phyloP scores from a whole-genome alignment of 1,140 invertebrate genomes.

The Caenorhabditis brenneri region DNA sequence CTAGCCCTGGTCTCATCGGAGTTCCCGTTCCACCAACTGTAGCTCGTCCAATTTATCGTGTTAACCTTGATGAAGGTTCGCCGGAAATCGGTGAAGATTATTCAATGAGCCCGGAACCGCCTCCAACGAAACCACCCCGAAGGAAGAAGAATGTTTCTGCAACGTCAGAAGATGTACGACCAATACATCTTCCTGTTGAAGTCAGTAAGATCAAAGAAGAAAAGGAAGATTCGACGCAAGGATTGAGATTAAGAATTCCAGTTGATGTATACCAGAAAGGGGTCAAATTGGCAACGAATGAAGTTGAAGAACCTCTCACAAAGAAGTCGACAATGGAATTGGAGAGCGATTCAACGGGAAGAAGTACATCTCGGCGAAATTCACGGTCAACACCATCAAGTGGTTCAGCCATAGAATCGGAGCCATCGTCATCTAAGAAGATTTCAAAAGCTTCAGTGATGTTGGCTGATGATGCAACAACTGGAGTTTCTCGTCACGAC shows the following conservation, averaged over 20 bases:
- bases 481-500: no score
- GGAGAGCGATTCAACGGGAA: not conserved
- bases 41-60: no score
- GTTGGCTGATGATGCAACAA: no score
- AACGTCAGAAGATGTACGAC: not conserved
- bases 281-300: not conserved
- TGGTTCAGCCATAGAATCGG: not conserved
- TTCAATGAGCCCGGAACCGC: not conserved
- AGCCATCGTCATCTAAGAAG: no score
- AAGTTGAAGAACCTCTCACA: no score
- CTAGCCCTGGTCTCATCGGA: no score
- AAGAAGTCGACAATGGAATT: not conserved
- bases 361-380: not conserved
- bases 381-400: not conserved
- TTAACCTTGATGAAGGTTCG: not conserved
- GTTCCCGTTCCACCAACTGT: no score
- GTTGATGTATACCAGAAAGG: not conserved
- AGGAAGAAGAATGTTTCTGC: not conserved
- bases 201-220: not conserved
- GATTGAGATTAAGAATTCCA: not conserved
- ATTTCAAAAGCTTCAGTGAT: no score
- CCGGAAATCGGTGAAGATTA: constrained; percentile 8
- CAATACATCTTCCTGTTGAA: not conserved
- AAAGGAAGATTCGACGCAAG: not conserved
- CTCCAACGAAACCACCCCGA: not conserved